A percentile compares a stretch with the other conserved stretches of the same genome.
Conservation (phyloP, 2,888 invertebrate species). For the Andrena chrysosceles region DNA sequence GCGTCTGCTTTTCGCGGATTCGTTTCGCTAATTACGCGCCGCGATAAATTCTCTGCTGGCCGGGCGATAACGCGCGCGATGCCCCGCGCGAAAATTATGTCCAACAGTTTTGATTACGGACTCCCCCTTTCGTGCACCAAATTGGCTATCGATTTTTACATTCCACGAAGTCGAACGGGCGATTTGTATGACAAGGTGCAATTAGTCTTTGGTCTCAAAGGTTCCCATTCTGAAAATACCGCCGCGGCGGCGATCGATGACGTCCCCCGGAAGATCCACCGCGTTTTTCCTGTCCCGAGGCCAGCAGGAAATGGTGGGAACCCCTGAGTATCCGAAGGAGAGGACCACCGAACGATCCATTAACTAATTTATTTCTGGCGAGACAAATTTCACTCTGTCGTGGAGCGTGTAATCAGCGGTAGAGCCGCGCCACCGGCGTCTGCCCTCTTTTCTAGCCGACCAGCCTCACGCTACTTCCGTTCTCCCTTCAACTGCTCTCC, state of each 20-base stretch:
- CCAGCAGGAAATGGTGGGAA: conserved; percentile 7
- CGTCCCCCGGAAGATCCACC: not conserved
- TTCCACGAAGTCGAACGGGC: not conserved
- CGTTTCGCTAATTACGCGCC: conserved; percentile 46
- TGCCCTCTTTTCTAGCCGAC: conserved; percentile 53
- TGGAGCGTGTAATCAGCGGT: conserved; percentile 75
- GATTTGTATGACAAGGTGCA: not conserved
- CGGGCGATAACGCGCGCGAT: conserved; percentile 4
- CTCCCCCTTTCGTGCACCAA: not conserved
- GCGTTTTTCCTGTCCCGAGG: conserved; percentile 3
- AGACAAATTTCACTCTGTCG: conserved; percentile 73
- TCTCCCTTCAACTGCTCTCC: not conserved
- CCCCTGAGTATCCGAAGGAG: not conserved
- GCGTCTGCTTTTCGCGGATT: conserved; percentile 14
- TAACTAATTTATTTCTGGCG: conserved; percentile 76
- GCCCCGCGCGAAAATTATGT: not conserved
- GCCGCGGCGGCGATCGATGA: conserved; percentile 2
- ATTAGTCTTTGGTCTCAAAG: not conserved
- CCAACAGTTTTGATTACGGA: conserved; percentile 23
- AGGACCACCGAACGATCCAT: conserved; percentile 67
- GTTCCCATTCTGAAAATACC: not conserved
- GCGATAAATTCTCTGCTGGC: conserved; percentile 31
- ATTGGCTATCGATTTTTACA: not conserved
- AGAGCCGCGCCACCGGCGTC: conserved; percentile 49
- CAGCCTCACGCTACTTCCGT: conserved; percentile 12